These are phyloP conservation scores for Junco hyemalis DNA, from an alignment of 2,113 vertebrate genomes.

Conservation along the genomic window DNA sequence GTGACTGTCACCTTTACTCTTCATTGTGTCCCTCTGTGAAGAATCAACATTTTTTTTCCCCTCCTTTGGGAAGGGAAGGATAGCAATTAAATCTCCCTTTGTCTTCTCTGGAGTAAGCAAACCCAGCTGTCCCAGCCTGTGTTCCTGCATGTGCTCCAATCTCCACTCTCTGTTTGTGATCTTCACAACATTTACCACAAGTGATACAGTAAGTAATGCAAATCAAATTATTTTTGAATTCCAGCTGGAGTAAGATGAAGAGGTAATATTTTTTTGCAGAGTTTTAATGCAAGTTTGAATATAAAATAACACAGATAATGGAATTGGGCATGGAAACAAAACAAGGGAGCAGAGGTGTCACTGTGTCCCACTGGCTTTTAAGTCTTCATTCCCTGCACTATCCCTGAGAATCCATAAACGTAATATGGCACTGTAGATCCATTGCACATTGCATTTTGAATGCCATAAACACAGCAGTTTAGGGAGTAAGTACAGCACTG, in stretches of 20 bases:
- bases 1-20: neutral
- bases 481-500: neutral
- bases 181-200: neutral
- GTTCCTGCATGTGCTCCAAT: neutral
- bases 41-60: neutral
- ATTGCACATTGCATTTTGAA: neutral
- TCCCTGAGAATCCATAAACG: neutral
- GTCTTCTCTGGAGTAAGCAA: neutral
- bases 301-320: neutral
- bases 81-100: neutral
- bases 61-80: neutral
- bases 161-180: neutral
- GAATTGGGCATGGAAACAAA: neutral
- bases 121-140: neutral
- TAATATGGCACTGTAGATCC: neutral
- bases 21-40: neutral
- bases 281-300: neutral
- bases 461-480: neutral
- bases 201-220: neutral
- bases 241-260: neutral
- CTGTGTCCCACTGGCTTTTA: neutral
- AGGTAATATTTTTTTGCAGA: neutral
- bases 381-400: neutral
- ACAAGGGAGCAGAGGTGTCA: neutral
- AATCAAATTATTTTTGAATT: neutral